These are phyloP conservation scores for Calephelis virginiensis DNA, from an alignment of 1,140 invertebrate species.

Conservation along the genomic window DNA sequence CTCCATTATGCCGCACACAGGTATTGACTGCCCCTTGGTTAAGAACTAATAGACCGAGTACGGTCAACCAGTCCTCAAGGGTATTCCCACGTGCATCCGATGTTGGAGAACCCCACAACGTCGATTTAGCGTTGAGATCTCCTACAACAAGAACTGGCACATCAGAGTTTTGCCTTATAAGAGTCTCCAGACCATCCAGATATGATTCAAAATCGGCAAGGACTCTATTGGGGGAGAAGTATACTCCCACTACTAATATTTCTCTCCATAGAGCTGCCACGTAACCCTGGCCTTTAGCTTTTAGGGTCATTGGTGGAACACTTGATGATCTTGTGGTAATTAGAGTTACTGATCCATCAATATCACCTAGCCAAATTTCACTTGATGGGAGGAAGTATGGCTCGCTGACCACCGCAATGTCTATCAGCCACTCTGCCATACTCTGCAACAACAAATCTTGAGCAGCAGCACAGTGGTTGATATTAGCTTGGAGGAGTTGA, in stretches of 20 bases:
- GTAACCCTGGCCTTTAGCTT: neutral
- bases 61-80: slow-evolving; percentile 24
- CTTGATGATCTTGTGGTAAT: neutral
- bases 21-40: slow-evolving; percentile 20
- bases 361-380: slow-evolving; percentile 7
- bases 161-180: neutral
- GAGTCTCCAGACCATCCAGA: slow-evolving; percentile 18
- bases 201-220: slow-evolving; percentile 27
- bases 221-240: slow-evolving; percentile 24
- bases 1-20: slow-evolving; percentile 20
- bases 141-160: slow-evolving; percentile 2
- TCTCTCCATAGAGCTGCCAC: neutral
- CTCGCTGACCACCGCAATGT: slow-evolving; percentile 58
- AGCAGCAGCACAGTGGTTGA: slow-evolving; percentile 24
- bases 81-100: slow-evolving; percentile 21
- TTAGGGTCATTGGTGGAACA: neutral
- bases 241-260: slow-evolving; percentile 7
- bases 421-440: slow-evolving; percentile 80
- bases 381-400: neutral
- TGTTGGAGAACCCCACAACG: slow-evolving; percentile 25
- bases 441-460: slow-evolving; percentile 58
- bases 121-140: slow-evolving; percentile 19
- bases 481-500: slow-evolving; percentile 18
- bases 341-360: slow-evolving; percentile 16
- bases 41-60: slow-evolving; percentile 8